phyloP scores from a whole-genome alignment of 1,140 invertebrate species.

The Atta colombica region DNA sequence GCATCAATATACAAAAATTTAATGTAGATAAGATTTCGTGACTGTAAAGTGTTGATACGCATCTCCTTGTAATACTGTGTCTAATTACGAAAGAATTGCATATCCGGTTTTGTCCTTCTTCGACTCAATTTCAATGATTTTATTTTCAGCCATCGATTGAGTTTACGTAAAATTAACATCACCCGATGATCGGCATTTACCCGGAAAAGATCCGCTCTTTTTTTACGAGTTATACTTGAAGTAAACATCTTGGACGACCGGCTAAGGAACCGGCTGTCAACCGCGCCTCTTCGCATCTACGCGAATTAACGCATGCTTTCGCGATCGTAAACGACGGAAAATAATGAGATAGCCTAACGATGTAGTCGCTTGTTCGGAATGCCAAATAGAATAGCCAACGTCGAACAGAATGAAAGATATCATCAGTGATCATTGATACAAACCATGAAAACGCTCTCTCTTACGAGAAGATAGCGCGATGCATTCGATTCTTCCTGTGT shows the following conservation, averaged over 20 bases:
- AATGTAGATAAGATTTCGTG: no score
- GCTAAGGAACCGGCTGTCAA: slow-evolving; percentile 4
- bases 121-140: slow-evolving; percentile 3
- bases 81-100: neutral
- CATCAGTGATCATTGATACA: slow-evolving; percentile 20
- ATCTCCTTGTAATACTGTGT: neutral
- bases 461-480: neutral
- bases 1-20: neutral
- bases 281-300: slow-evolving; percentile 4
- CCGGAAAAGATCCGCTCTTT: slow-evolving; percentile 36
- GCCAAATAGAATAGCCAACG: slow-evolving; percentile 22
- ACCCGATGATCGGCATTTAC: slow-evolving; percentile 10
- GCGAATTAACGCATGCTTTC: slow-evolving; percentile 4
- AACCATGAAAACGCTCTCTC: neutral
- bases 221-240: neutral
- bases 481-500: neutral
- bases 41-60: no score
- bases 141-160: neutral
- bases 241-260: slow-evolving; percentile 44
- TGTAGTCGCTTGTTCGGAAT: slow-evolving; percentile 3
- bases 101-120: neutral
- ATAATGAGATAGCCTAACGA: slow-evolving; percentile 35
- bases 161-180: slow-evolving; percentile 10
- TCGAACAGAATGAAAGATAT: slow-evolving; percentile 14
- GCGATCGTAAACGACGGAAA: slow-evolving; percentile 19